Evolutionary conservation across 2,888 invertebrate species (phyloP).

Genomic region (Ceraclea dissimilis): DNA sequence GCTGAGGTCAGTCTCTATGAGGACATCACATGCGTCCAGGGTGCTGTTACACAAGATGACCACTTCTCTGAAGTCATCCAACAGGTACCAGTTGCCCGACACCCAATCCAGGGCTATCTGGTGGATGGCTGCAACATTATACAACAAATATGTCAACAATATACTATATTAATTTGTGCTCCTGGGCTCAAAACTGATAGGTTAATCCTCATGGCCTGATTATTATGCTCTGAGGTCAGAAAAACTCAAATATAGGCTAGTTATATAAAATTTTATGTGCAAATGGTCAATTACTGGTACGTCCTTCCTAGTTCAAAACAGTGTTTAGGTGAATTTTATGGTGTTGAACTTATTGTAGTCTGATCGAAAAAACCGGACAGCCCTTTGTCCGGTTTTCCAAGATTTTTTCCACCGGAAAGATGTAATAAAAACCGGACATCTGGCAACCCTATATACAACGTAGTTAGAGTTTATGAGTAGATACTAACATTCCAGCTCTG

Average conservation of each 20-base stretch:
- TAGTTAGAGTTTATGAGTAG: too few relatives aligned
- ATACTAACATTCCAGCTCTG: conserved; percentile 55
- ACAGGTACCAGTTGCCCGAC: conserved; percentile 78
- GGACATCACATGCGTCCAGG: conserved; percentile 58
- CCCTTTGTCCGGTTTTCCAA: too few relatives aligned
- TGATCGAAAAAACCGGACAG: too few relatives aligned
- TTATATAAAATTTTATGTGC: too few relatives aligned
- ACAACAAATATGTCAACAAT: conserved; percentile 19
- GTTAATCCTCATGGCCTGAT: not conserved
- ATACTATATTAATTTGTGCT: conserved; percentile 4
- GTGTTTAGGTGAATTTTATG: too few relatives aligned
- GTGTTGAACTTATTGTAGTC: too few relatives aligned
- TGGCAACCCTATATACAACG: too few relatives aligned
- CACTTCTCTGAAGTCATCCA: conserved; percentile 59
- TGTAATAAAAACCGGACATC: too few relatives aligned
- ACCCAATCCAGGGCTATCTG: conserved; percentile 80
- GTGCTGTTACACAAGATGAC: conserved; percentile 62
- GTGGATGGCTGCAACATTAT: conserved; percentile 52
- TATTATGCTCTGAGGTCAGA: not conserved
- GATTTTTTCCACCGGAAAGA: too few relatives aligned
- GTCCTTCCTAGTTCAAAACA: too few relatives aligned
- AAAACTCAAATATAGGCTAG: too few relatives aligned
- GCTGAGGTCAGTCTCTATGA: conserved; percentile 59
- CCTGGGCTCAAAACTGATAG: not conserved
- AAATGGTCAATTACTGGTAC: too few relatives aligned